A percentile compares a stretch with the other conserved stretches of the same genome.
phyloP scores from a whole-genome alignment of 2,888 invertebrate species.

The Caenorhabditis japonica region DNA sequence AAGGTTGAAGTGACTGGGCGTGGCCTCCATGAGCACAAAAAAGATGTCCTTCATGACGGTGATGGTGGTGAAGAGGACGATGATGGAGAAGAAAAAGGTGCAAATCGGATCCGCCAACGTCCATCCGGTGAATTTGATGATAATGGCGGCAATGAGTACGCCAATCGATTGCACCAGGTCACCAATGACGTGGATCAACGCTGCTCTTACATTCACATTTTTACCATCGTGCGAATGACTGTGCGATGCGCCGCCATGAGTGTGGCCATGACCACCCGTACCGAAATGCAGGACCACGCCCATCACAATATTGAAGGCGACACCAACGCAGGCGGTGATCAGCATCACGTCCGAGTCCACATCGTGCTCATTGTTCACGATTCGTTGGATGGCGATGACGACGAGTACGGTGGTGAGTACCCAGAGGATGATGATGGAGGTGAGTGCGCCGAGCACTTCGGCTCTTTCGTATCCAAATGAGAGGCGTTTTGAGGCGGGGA shows the following conservation, averaged over 20 bases:
- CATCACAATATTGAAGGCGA: constrained; percentile 86
- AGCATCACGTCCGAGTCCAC: constrained; percentile 86
- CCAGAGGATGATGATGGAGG: constrained; percentile 95
- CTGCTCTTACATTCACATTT: constrained; percentile 85
- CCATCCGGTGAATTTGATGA: constrained; percentile 84
- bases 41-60: constrained; percentile 72
- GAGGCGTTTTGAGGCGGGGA: constrained; percentile 85
- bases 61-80: constrained; percentile 79
- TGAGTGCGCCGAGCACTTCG: constrained; percentile 68
- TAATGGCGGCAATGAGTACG: constrained; percentile 89
- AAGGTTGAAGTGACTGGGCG: constrained; percentile 81
- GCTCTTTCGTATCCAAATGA: constrained; percentile 93
- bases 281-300: constrained; percentile 65
- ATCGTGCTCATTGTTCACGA: constrained; percentile 83
- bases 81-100: constrained; percentile 92
- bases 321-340: constrained; percentile 92
- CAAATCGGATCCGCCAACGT: constrained; percentile 95
- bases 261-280: constrained; percentile 66
- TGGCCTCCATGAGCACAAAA: constrained; percentile 78
- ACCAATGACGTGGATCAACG: constrained; percentile 94
- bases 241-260: constrained; percentile 60
- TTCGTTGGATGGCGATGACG: constrained; percentile 90
- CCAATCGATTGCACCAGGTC: constrained; percentile 95
- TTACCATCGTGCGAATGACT: constrained; percentile 51
- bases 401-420: constrained; percentile 94